Percentiles rank a stretch among this genome's conserved stretches.
These are phyloP conservation scores for Hylaea fasciaria DNA, from an alignment of 2,888 invertebrate genomes.

Conservation along the genomic window DNA sequence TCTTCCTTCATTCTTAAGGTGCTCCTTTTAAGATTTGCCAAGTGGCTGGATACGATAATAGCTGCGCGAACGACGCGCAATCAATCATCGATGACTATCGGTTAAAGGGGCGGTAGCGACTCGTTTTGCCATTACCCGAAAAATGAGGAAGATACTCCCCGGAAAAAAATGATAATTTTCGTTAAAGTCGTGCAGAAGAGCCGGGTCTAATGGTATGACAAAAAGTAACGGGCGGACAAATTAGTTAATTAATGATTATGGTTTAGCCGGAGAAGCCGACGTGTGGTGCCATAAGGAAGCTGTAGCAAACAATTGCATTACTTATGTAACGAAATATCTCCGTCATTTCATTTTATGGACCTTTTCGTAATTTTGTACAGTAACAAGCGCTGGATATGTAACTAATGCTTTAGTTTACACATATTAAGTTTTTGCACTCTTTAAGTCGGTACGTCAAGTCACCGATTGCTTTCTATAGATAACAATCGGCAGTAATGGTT, in stretches of 20 bases:
- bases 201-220: conserved; percentile 28
- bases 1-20: conserved; percentile 48
- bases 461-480: too few relatives aligned
- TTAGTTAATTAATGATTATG: conserved; percentile 36
- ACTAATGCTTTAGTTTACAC: too few relatives aligned
- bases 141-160: conserved; percentile 52
- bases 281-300: neutral
- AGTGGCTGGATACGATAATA: conserved; percentile 62
- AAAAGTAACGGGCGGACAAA: conserved; percentile 34
- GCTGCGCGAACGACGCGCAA: conserved; percentile 54
- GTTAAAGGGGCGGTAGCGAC: conserved; percentile 46
- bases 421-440: too few relatives aligned
- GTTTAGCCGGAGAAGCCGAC: conserved; percentile 5
- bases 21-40: conserved; percentile 59
- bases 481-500: too few relatives aligned
- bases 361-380: neutral
- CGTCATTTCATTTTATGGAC: neutral
- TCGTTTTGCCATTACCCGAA: conserved; percentile 57
- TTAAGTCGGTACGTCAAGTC: too few relatives aligned
- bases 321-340: neutral
- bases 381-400: neutral
- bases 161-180: conserved; percentile 49
- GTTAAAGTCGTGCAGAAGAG: conserved; percentile 45
- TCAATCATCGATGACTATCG: conserved; percentile 67
- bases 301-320: neutral